Conservation (phyloP, 1,140 invertebrate species). For the Stratiolaelaps scimitus region DNA sequence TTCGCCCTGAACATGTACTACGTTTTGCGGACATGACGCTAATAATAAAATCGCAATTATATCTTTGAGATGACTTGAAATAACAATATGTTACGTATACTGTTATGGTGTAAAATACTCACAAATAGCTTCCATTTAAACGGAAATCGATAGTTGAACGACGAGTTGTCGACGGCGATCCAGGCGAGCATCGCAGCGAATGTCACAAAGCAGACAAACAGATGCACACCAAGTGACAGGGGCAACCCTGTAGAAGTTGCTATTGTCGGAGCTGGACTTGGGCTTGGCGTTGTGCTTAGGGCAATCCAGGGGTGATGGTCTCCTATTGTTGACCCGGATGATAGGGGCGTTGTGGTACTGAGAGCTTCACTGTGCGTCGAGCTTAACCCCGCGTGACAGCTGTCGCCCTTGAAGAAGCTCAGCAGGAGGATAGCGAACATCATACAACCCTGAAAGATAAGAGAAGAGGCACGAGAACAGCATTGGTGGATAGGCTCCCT, state of each 20-base stretch:
- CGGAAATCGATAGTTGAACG: slow-evolving; percentile 24
- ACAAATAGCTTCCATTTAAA: slow-evolving; percentile 23
- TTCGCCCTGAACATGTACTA: no score
- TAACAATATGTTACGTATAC: no score
- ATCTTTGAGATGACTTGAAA: background rate
- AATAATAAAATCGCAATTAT: no score
- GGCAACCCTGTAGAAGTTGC: no score
- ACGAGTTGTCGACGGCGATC: slow-evolving; percentile 20
- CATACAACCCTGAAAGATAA: slow-evolving; percentile 6
- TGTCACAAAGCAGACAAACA: background rate
- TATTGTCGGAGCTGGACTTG: no score
- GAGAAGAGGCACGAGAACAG: background rate
- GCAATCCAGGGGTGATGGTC: no score
- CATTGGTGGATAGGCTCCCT: no score
- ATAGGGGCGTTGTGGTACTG: background rate
- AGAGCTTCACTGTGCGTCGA: background rate
- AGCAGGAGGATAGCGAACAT: slow-evolving; percentile 3
- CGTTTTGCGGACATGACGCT: no score
- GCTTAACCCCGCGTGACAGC: background rate
- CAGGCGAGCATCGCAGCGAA: slow-evolving; percentile 11
- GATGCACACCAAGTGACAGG: background rate
- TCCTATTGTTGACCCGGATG: background rate
- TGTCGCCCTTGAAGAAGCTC: slow-evolving; percentile 10
- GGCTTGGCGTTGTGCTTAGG: no score
- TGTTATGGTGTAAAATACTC: no score